phyloP scores from a whole-genome alignment of 2,797 vertebrate genomes.

The Hapalemur alaotrensis region DNA sequence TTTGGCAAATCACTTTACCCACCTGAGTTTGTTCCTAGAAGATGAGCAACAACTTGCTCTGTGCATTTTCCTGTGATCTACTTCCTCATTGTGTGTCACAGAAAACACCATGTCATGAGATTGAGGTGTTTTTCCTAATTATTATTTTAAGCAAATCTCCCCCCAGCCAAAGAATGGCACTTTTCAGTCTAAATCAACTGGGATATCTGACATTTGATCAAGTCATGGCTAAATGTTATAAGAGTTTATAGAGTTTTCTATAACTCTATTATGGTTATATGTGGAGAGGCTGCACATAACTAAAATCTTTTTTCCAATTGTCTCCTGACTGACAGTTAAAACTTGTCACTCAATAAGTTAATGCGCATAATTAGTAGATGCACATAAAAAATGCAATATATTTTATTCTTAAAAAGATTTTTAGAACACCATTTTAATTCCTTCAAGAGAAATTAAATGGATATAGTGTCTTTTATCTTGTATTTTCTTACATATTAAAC shows the following conservation, averaged over 20 bases:
- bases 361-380: neutral
- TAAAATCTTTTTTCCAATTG: neutral
- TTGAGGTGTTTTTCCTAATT: neutral
- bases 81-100: neutral
- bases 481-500: neutral
- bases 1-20: neutral
- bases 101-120: neutral
- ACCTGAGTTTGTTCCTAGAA: conserved; percentile 8
- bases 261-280: neutral
- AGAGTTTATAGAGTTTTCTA: neutral
- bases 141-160: neutral
- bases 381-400: neutral
- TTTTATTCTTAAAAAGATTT: conserved; percentile 30
- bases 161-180: neutral
- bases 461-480: neutral
- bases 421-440: neutral
- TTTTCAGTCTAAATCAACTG: neutral
- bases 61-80: neutral
- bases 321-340: neutral
- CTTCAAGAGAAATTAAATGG: neutral
- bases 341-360: conserved; percentile 23
- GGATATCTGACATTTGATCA: neutral
- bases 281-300: neutral
- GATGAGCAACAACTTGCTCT: neutral
- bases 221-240: neutral